phyloP scores from a whole-genome alignment of 1,140 invertebrate genomes.

The Prorops nasuta region DNA sequence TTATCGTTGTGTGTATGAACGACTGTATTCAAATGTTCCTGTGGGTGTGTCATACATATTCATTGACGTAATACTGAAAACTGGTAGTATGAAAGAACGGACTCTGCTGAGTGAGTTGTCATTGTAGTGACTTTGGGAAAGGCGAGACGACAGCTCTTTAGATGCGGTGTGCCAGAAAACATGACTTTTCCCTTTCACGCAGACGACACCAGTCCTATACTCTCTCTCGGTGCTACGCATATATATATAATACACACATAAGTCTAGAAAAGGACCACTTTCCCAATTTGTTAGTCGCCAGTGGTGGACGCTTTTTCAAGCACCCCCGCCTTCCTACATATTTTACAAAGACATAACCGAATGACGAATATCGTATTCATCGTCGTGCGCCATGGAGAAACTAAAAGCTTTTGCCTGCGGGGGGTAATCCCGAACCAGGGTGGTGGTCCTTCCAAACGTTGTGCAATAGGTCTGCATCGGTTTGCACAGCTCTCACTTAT shows the following conservation, averaged over 20 bases:
- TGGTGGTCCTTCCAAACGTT: conserved; percentile 25
- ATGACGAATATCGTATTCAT: conserved; percentile 26
- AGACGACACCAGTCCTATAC: conserved; percentile 16
- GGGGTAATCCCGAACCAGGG: conserved; percentile 18
- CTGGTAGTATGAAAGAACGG: no score
- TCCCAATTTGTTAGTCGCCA: conserved; percentile 35
- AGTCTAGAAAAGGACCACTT: background rate
- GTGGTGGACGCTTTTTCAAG: conserved; percentile 14
- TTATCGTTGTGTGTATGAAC: no score
- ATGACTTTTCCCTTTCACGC: conserved; percentile 29
- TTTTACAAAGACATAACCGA: conserved; percentile 9
- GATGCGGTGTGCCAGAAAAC: conserved; percentile 19
- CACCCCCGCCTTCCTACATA: background rate
- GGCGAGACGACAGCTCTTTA: conserved; percentile 33
- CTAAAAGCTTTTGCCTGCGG: conserved; percentile 42
- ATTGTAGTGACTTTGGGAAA: conserved; percentile 10
- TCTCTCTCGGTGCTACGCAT: conserved; percentile 13
- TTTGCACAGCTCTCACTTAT: no score
- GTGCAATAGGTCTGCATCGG: conserved; percentile 32
- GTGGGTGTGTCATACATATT: no score
- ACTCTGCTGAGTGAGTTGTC: conserved; percentile 12
- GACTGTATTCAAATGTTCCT: no score
- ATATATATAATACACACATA: no score
- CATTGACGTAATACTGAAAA: no score
- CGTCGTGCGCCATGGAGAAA: conserved; percentile 16